These are phyloP conservation scores for Brenthis daphne DNA, from an alignment of 2,888 invertebrate genomes.

Conservation along the genomic window DNA sequence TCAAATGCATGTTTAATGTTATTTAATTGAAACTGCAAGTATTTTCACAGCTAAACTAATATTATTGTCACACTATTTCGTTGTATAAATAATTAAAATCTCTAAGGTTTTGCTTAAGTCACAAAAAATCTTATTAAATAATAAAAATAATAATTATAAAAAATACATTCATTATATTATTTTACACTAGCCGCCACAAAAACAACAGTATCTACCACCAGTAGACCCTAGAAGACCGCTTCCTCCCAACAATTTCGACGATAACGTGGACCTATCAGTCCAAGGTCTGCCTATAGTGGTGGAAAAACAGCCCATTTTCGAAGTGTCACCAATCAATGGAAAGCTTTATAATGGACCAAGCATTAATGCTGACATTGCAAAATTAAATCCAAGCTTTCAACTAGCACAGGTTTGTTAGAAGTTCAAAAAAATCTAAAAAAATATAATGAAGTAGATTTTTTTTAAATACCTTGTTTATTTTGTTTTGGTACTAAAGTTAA, in stretches of 20 bases:
- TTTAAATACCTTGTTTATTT: not conserved
- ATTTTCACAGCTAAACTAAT: not conserved
- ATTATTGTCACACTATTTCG: not conserved
- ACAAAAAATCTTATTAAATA: not conserved
- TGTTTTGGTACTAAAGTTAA: too few species aligned
- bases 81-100: not conserved
- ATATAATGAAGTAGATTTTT: not conserved
- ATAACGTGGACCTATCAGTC: constrained; percentile 66
- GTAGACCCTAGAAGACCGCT: constrained; percentile 59
- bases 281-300: constrained; percentile 64
- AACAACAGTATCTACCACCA: constrained; percentile 61
- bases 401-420: constrained; percentile 57
- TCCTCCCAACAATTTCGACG: constrained; percentile 50
- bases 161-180: not conserved
- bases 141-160: not conserved
- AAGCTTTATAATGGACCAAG: constrained; percentile 65
- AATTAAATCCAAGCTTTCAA: constrained; percentile 58
- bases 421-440: not conserved
- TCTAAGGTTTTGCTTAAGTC: too few species aligned
- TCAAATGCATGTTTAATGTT: too few species aligned
- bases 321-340: constrained; percentile 67
- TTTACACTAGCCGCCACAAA: constrained; percentile 40
- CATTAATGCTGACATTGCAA: constrained; percentile 62
- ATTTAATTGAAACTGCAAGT: too few species aligned
- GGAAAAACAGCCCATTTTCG: constrained; percentile 68